Evolutionary conservation across 2,888 invertebrate genomes (phyloP), one percentile per base, ranked within the genome.

Genomic region (Automeris io): DNA sequence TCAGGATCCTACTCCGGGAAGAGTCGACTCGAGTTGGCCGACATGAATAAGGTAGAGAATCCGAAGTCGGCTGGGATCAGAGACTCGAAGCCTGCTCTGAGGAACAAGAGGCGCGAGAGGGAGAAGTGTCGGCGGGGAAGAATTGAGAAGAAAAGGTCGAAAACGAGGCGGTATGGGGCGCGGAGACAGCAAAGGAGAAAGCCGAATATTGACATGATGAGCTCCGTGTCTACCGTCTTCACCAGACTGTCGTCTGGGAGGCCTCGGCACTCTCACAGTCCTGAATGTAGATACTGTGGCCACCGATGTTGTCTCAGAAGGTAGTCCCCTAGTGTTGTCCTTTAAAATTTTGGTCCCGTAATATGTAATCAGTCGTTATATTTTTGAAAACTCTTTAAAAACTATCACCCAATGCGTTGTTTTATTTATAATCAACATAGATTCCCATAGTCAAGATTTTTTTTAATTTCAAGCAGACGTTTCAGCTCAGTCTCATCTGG

Each of bases 221-320:
- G 0, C 13, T 74, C 74, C 2, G 42, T 52, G 0, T 61, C 70
- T 0, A 66, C 70, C 0, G 53, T 70, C n/a, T 61, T 63, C 37
- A 58, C 66, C 22, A 60, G 54, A 9, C 13, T 61, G 3, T 70
- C 72, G 2, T 57, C 64, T 3, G 34, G 24, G 7, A 57, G 41
- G 3, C n/a, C 9, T 12, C 21, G 42, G 34, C 42, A 49, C 1
- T 54, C 50, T 5, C 41, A 44, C 8, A 42, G 44, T 1, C 47
- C 46, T 1, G 42, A 43, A 1, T 77, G 75, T 42, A 41, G 44
- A 19, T 55, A 62, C 39, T 80, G 80, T 41, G 71, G 76, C 11
- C 72, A 74, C 41, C 70, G 69, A 2, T 70, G 70, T 48, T 72
- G 72, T 41, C 59, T 59, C 37, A 59, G 70, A 71, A 77, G 79